Conservation (phyloP, 2,888 invertebrate species). For the Taenaris catops region DNA sequence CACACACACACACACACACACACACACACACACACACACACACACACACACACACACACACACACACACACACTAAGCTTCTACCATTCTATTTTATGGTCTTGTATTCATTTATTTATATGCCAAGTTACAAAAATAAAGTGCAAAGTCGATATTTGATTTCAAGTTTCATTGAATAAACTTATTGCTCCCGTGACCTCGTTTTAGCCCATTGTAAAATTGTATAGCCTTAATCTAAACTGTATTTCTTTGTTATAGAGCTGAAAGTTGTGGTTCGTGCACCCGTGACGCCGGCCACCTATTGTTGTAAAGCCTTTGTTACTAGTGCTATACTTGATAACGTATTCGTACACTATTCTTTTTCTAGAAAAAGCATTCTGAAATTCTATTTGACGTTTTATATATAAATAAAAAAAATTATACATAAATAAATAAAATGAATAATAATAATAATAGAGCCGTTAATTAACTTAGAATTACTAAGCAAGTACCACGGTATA, state of each 20-base stretch:
- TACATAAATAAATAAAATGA: no score
- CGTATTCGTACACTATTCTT: conserved; percentile 9
- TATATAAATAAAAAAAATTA: no score
- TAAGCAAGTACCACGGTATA: no score
- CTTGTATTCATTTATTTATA: no score
- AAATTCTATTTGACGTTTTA: conserved; percentile 7
- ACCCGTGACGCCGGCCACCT: conserved; percentile 23
- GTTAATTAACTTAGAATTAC: no score
- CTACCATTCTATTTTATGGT: no score
- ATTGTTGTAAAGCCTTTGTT: conserved; percentile 31
- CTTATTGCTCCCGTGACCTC: conserved; percentile 41
- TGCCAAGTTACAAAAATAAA: conserved; percentile 17
- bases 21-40: no score
- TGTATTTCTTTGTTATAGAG: conserved; percentile 11
- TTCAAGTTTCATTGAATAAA: conserved; percentile 28
- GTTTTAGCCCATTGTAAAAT: conserved; percentile 33
- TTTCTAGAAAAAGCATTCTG: conserved; percentile 17
- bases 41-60: no score
- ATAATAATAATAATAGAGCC: no score
- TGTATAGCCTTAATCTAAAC: conserved; percentile 7
- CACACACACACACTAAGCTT: no score
- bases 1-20: no score
- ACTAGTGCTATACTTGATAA: conserved; percentile 8
- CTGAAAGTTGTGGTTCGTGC: conserved; percentile 12
- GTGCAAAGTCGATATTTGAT: conserved; percentile 29